Conservation (phyloP, 2,113 vertebrate genomes). For the Taurulus bubalis region DNA sequence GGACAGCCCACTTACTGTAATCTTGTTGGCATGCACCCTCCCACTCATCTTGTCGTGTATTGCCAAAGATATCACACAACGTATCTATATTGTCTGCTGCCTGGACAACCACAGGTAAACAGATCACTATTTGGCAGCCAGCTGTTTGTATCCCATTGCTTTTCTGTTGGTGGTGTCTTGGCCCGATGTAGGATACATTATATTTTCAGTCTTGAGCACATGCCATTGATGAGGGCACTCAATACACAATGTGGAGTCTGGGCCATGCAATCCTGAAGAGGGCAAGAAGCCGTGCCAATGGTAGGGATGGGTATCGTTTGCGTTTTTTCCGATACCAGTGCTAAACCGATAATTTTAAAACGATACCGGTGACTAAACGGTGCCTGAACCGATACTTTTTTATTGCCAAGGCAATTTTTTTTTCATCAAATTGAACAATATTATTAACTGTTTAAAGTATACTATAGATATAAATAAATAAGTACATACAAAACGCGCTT, state of each 20-base stretch:
- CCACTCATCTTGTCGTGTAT: slow-evolving; percentile 43
- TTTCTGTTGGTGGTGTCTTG: slow-evolving; percentile 37
- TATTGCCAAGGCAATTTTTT: no score
- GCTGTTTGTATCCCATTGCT: slow-evolving; percentile 40
- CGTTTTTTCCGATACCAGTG: no score
- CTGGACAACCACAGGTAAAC: slow-evolving; percentile 64
- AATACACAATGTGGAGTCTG: background rate
- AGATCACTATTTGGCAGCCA: slow-evolving; percentile 43
- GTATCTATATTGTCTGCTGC: slow-evolving; percentile 54
- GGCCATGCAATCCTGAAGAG: background rate
- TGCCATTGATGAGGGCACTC: slow-evolving; percentile 43
- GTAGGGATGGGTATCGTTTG: no score
- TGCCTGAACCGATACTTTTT: no score
- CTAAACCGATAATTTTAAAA: no score
- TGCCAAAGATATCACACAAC: slow-evolving; percentile 38
- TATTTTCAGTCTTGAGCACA: slow-evolving; percentile 34
- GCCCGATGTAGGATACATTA: slow-evolving; percentile 34
- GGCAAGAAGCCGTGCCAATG: background rate
- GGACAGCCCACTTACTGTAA: slow-evolving; percentile 45
- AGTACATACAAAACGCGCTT: no score
- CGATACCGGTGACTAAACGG: no score
- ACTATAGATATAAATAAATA: no score
- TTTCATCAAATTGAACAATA: no score
- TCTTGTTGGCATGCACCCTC: slow-evolving; percentile 39
- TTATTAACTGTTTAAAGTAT: no score